Percentiles rank a stretch among this genome's conserved stretches.
Conservation (phyloP, 2,797 vertebrate genomes). For the Apogon hyalosoma region DNA sequence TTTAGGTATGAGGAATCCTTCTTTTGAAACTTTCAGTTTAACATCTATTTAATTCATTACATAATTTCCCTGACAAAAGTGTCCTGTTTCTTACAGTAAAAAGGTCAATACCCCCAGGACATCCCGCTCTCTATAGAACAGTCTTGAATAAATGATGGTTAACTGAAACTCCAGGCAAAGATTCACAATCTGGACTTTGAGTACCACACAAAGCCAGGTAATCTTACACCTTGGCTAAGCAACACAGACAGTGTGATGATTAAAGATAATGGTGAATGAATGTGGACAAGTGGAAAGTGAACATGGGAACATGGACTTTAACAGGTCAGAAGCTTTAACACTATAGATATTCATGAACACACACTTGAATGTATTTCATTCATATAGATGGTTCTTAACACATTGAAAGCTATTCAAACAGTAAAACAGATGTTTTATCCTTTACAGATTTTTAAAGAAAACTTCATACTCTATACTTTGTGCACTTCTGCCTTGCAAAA, state of each 20-base stretch:
- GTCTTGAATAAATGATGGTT: slow-evolving; percentile 66
- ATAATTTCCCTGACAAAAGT: slow-evolving; percentile 28
- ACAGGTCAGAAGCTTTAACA: neutral
- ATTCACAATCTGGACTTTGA: slow-evolving; percentile 50
- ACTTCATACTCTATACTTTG: no score
- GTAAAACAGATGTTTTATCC: no score
- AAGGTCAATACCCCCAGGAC: neutral
- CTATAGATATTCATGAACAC: no score
- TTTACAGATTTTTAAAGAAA: no score
- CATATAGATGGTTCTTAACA: no score
- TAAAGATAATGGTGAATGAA: slow-evolving; percentile 4
- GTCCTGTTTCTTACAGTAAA: slow-evolving; percentile 30
- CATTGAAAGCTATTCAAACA: no score
- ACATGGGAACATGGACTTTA: neutral
- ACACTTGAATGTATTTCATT: no score
- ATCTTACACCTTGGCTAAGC: slow-evolving; percentile 35
- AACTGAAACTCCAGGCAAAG: slow-evolving; percentile 55
- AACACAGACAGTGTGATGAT: slow-evolving; percentile 9
- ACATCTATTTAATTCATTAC: neutral
- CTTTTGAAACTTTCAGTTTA: no score
- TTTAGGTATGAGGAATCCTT: no score
- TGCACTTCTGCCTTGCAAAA: no score
- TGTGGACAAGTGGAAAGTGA: slow-evolving; percentile 25
- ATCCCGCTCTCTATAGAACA: slow-evolving; percentile 15
- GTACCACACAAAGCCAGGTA: slow-evolving; percentile 43